These are phyloP conservation scores for Jaculus jaculus DNA, from an alignment of 2,113 vertebrate species.

Conservation along the genomic window DNA sequence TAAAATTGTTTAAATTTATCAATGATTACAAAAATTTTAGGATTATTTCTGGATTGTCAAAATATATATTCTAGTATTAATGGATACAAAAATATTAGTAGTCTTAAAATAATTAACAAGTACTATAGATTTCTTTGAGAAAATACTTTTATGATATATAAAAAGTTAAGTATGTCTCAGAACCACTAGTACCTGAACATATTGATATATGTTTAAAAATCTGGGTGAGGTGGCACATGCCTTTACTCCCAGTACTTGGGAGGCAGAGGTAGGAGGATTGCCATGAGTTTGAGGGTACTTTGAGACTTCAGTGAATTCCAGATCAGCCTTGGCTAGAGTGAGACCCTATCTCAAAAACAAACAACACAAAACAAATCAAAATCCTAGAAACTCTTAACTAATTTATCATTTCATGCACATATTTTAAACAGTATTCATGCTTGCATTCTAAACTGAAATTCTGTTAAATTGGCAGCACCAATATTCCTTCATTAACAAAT, in stretches of 20 bases:
- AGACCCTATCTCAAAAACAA: too few relatives aligned
- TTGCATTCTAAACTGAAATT: constrained; percentile 2
- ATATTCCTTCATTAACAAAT: constrained; percentile 9
- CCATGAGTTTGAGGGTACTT: too few relatives aligned
- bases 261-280: too few relatives aligned
- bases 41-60: constrained; percentile 40
- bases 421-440: background rate
- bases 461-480: background rate
- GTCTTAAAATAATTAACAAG: background rate
- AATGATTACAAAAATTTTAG: background rate
- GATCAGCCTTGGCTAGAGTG: too few relatives aligned
- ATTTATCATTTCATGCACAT: background rate
- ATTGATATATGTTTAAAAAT: background rate
- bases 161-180: background rate
- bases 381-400: constrained; percentile 16
- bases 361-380: too few relatives aligned
- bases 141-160: background rate
- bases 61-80: background rate
- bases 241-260: too few relatives aligned
- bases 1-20: background rate
- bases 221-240: too few relatives aligned
- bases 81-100: background rate
- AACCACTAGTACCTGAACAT: background rate
- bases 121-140: constrained; percentile 16
- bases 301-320: too few relatives aligned